Conservation (phyloP, 1,140 invertebrate species). For the Ips nitidus region DNA sequence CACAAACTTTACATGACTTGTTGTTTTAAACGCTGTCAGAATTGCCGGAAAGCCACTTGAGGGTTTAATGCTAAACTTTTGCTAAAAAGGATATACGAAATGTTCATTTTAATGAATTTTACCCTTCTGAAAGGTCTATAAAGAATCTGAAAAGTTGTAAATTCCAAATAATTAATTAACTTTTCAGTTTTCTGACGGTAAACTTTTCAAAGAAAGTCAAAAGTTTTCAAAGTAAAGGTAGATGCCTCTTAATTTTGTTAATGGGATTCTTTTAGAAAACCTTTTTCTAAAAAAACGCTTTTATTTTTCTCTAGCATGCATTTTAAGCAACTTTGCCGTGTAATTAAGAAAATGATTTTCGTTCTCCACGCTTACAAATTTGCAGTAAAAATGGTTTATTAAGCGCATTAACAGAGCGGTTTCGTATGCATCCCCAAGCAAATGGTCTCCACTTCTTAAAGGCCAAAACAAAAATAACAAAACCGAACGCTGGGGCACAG, state of each 20-base stretch:
- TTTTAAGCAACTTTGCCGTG: no score
- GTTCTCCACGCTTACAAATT: background rate
- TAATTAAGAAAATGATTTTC: background rate
- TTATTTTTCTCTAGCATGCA: background rate
- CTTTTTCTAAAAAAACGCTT: background rate
- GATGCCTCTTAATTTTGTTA: background rate
- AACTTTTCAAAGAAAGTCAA: background rate
- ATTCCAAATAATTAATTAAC: conserved; percentile 10
- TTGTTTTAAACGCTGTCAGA: background rate
- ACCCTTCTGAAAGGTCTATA: background rate
- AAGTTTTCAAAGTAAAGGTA: background rate
- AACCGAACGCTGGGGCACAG: background rate
- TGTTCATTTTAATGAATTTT: background rate
- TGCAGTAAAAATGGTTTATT: background rate
- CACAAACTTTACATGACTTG: background rate
- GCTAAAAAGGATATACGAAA: background rate
- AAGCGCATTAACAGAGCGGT: background rate
- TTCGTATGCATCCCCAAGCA: background rate
- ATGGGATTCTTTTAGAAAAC: background rate
- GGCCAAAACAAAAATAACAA: background rate
- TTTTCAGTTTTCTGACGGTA: background rate
- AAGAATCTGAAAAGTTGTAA: conserved; percentile 4
- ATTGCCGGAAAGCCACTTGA: background rate
- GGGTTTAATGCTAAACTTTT: background rate
- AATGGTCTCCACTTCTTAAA: background rate